Percentiles rank a stretch among this genome's conserved stretches.
Evolutionary conservation across 2,888 invertebrate species (phyloP).

Genomic region (Meta bourneti): DNA sequence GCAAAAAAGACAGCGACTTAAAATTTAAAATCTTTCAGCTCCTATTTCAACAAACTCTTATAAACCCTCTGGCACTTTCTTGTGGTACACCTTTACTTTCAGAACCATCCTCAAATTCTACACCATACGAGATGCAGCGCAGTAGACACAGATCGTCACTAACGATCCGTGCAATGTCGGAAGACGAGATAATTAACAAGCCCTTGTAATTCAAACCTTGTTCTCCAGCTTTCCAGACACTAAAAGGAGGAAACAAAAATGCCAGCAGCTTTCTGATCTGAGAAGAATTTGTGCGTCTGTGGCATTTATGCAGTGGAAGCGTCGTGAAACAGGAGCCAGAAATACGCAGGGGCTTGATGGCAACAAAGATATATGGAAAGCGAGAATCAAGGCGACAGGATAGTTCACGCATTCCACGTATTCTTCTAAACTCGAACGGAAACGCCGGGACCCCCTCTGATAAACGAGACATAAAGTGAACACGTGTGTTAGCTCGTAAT

Average conservation of each 20-base stretch:
- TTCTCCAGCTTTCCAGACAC: constrained; percentile 28
- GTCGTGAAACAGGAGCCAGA: constrained; percentile 18
- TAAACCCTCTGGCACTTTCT: too few relatives aligned
- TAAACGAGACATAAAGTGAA: constrained; percentile 40
- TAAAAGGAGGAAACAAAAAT: constrained; percentile 2
- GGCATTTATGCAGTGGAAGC: not conserved
- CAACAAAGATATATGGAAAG: constrained; percentile 50
- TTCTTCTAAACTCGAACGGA: constrained; percentile 45
- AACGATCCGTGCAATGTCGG: constrained; percentile 39
- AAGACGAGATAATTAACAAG: constrained; percentile 67
- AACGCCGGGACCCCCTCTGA: constrained; percentile 5
- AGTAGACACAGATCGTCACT: not conserved
- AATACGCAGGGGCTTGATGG: not conserved
- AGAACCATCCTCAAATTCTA: too few relatives aligned
- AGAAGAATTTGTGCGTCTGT: constrained; percentile 26
- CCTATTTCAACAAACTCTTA: too few relatives aligned
- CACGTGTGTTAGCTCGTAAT: constrained; percentile 27
- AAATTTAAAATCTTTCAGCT: too few relatives aligned
- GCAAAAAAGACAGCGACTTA: too few relatives aligned
- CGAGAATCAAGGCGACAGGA: constrained; percentile 59
- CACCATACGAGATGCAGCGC: too few relatives aligned
- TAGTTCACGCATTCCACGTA: constrained; percentile 69
- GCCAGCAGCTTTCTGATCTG: not conserved
- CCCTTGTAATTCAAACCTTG: constrained; percentile 28
- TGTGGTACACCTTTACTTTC: too few relatives aligned